Conservation (phyloP, 2,113 vertebrate species). For the Astur gentilis region DNA sequence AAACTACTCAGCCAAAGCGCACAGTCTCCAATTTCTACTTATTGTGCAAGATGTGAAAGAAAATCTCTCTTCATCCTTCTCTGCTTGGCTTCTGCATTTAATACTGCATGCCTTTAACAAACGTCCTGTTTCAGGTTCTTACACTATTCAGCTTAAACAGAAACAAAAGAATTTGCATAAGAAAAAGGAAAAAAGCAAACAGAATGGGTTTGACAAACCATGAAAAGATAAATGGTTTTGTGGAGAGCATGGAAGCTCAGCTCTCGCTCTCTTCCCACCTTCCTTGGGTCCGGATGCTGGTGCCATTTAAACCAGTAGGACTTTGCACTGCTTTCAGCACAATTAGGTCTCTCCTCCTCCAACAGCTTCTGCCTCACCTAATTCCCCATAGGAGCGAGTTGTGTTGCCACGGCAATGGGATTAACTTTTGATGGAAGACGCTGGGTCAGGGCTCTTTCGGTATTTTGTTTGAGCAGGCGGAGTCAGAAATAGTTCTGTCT, state of each 20-base stretch:
- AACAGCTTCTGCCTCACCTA: neutral
- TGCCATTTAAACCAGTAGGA: neutral
- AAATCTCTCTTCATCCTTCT: neutral
- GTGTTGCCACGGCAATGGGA: neutral
- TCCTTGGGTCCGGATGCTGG: neutral
- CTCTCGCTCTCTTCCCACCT: neutral
- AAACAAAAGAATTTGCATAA: slow-evolving; percentile 2
- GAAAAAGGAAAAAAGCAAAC: neutral
- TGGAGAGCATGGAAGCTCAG: neutral
- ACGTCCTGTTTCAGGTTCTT: neutral
- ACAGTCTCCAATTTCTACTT: neutral
- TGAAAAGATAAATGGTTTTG: neutral
- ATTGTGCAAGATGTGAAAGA: neutral
- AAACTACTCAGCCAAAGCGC: neutral
- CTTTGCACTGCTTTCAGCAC: neutral
- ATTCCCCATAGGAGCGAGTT: rapidly evolving
- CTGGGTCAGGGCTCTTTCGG: neutral
- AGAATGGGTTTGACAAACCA: neutral
- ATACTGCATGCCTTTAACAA: neutral
- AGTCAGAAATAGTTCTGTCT: neutral
- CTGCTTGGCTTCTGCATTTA: neutral
- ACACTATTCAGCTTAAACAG: neutral
- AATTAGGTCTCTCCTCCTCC: neutral
- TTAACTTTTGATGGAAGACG: neutral
- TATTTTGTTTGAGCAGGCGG: neutral